Percentiles rank a stretch among this genome's conserved stretches.
These are phyloP conservation scores for Amphiura filiformis DNA, from an alignment of 35 echinoderm and acorn worm species.

Conservation along the genomic window DNA sequence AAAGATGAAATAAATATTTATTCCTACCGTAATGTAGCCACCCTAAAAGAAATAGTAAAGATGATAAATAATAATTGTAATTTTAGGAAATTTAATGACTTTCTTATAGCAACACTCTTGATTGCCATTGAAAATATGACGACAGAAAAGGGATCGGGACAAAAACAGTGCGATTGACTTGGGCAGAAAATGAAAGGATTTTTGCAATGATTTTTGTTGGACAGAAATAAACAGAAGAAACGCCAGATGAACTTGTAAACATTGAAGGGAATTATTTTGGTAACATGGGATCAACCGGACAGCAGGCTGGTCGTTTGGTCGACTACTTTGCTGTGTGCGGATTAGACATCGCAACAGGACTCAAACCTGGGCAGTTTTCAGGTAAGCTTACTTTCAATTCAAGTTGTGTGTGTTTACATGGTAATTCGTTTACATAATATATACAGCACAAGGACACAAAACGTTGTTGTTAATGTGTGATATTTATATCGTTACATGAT, in stretches of 20 bases:
- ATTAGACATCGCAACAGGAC: conserved; percentile 52
- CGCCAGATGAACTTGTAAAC: neutral
- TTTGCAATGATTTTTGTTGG: neutral
- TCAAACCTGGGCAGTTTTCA: conserved; percentile 69
- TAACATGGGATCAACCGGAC: conserved; percentile 77
- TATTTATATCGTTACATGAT: too few relatives aligned
- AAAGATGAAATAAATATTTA: too few relatives aligned
- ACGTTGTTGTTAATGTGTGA: too few relatives aligned
- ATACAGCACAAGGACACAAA: too few relatives aligned
- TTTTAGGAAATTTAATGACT: neutral
- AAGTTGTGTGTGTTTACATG: too few relatives aligned
- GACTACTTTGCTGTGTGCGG: conserved; percentile 88
- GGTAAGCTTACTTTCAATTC: too few relatives aligned
- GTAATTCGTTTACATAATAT: too few relatives aligned
- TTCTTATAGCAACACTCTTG: neutral
- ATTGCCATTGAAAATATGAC: neutral
- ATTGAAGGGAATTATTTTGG: neutral
- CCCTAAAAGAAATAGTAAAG: neutral
- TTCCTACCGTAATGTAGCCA: too few relatives aligned
- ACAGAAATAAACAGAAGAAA: neutral
- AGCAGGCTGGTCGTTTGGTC: conserved; percentile 67
- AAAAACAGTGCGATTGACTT: neutral
- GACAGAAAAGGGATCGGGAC: neutral
- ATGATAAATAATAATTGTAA: neutral
- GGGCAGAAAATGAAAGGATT: neutral